Base-by-base conservation (phyloP, 2,113 vertebrate genomes). In the Cyrtonyx montezumae region DNA sequence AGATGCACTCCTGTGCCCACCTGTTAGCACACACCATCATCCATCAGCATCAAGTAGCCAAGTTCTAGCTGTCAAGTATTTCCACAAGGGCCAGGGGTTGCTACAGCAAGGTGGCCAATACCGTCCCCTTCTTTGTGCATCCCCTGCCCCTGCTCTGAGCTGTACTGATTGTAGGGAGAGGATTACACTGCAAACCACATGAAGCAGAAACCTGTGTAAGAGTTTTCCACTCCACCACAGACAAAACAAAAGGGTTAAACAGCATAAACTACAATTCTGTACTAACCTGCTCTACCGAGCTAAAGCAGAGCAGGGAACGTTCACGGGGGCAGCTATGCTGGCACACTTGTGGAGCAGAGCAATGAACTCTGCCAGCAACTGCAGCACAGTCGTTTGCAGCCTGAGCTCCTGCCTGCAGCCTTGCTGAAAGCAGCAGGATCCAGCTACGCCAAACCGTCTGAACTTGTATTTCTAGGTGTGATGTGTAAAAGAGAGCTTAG, bases 301-400 rank as follows among this genome's bases (percentile, higher is more conserved):
- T 68, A 28, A 62, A 73, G 66, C 59, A 40, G 65, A 32, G 40
- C 23, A 74, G 55, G 55, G 55, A 74, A 20, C 5, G 30, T 18
- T 43, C 76, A 73, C 10, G 17, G 53, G 18, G 70, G 56, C 55
- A 46, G 67, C 0, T 1, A 32, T 0, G 2, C 22, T 1, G 1
- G 55, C n/a, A 45, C 36, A 8, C 40, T 19, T 43, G 45, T 67
- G 58, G 19, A 61, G 42, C 77, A 28, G 17, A 56, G 43, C 61
- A 40, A 45, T 2, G 28, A 74, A 56, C 23, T 74, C 73, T 73
- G 46, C 17, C 26, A 63, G n/a, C 25, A 68, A 49, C 49, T 1
- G 2, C 71, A 68, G 53, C 22, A 45, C 1, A 46, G 48, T 4
- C 28, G 14, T 1, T 20, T 21, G 61, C 43, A 83, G 67, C 7